Percentiles rank a stretch among this genome's conserved stretches.
Evolutionary conservation across 2,797 vertebrate species (phyloP).

Genomic region (Gouania willdenowi): DNA sequence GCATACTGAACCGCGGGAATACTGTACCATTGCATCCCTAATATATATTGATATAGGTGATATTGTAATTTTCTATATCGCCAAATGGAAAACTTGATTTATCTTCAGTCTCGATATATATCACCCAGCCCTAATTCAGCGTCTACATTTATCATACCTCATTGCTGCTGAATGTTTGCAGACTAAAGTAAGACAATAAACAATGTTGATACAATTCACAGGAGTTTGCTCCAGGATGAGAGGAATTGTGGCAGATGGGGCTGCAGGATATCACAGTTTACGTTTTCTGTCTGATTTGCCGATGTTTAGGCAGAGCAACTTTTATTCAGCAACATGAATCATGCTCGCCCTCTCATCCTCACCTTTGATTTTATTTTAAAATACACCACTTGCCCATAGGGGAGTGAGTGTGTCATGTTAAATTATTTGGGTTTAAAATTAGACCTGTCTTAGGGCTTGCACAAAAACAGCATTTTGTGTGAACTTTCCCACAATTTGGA

Average conservation of each 20-base stretch:
- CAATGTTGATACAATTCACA: background rate
- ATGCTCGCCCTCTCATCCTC: constrained; percentile 14
- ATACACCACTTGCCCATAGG: constrained; percentile 14
- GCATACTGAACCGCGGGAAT: too few relatives aligned
- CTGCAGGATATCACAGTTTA: background rate
- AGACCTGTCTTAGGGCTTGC: background rate
- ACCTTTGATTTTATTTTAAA: constrained; percentile 14
- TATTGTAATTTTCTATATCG: too few relatives aligned
- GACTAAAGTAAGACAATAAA: background rate
- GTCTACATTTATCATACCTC: background rate
- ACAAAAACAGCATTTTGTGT: background rate
- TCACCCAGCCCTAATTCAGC: too few relatives aligned
- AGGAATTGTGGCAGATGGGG: background rate
- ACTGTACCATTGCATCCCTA: too few relatives aligned
- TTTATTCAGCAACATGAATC: constrained; percentile 34
- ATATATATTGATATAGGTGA: too few relatives aligned
- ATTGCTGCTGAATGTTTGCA: background rate
- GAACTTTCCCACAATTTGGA: too few relatives aligned
- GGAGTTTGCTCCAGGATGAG: background rate
- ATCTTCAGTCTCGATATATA: too few relatives aligned
- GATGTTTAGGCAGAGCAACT: constrained; percentile 1
- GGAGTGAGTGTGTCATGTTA: constrained; percentile 11
- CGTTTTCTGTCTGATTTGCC: background rate
- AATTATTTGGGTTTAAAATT: constrained; percentile 6
- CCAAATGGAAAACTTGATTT: too few relatives aligned